These are phyloP conservation scores for Drosophila rubida DNA, from an alignment of 2,888 invertebrate species.

Conservation along the genomic window DNA sequence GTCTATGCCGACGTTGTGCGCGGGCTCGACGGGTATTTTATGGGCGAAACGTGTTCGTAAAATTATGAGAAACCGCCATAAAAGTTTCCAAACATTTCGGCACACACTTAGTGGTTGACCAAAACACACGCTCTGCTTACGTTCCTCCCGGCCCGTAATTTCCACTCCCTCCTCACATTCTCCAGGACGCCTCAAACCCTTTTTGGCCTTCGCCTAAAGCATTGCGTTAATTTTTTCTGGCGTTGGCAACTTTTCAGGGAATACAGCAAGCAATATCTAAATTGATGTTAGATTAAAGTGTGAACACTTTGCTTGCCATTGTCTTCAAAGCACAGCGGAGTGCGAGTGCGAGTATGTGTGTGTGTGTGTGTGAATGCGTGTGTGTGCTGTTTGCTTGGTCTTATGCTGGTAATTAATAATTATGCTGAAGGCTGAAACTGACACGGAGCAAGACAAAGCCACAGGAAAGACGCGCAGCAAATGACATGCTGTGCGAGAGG, in stretches of 20 bases:
- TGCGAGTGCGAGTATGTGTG: not conserved
- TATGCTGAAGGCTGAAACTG: constrained; percentile 30
- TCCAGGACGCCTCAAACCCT: constrained; percentile 13
- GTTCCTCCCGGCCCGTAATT: not conserved
- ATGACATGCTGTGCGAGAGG: not conserved
- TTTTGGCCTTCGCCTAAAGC: not conserved
- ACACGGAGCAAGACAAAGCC: constrained; percentile 9
- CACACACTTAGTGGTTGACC: constrained; percentile 64
- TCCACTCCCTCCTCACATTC: not conserved
- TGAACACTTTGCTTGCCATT: constrained; percentile 18
- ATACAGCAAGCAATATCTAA: constrained; percentile 21
- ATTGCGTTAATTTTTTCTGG: constrained; percentile 4
- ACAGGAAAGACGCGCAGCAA: not conserved
- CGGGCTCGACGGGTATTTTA: constrained; percentile 44
- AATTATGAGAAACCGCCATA: constrained; percentile 68
- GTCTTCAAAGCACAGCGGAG: not conserved
- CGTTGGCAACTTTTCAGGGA: constrained; percentile 14
- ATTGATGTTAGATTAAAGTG: constrained; percentile 33
- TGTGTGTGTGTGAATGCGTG: constrained; percentile 2
- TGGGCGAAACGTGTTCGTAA: constrained; percentile 70
- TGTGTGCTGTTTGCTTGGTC: constrained; percentile 17
- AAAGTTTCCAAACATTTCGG: constrained; percentile 68
- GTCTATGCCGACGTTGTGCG: constrained; percentile 11
- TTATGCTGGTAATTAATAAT: constrained; percentile 58
- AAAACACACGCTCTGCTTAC: constrained; percentile 19